These are phyloP conservation scores for Enteromius viviparus DNA, from an alignment of 2,797 vertebrate species.

Conservation along the genomic window DNA sequence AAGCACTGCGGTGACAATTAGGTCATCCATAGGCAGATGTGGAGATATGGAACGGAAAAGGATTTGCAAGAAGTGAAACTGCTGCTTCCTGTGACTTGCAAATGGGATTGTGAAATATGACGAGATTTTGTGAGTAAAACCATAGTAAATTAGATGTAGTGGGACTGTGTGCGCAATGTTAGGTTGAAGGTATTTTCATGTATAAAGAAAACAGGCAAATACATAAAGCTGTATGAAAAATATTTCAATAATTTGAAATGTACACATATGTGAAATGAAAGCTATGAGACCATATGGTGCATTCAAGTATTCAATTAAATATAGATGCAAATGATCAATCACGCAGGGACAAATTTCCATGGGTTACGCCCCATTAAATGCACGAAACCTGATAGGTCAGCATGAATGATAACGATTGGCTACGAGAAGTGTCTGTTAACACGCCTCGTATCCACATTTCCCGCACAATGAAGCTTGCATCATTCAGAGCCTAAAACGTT, in stretches of 20 bases:
- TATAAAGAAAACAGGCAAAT: not conserved
- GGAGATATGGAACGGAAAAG: not conserved
- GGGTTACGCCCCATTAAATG: constrained; percentile 8
- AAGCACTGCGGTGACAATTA: not conserved
- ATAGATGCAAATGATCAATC: not conserved
- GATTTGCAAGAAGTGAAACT: not conserved
- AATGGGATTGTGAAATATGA: constrained; percentile 2
- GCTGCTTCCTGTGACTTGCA: not conserved
- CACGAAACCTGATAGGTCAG: constrained; percentile 40
- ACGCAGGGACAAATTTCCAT: not conserved
- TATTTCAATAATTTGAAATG: not conserved
- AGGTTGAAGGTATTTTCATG: not conserved
- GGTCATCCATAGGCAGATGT: constrained; percentile 20
- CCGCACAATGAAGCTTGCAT: constrained; percentile 25
- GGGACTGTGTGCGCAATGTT: not conserved
- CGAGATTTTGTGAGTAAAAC: not conserved
- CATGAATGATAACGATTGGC: constrained; percentile 27
- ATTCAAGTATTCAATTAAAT: not conserved
- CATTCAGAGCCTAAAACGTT: not conserved
- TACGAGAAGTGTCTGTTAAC: constrained; percentile 15
- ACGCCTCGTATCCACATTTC: constrained; percentile 6
- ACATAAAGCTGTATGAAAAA: not conserved
- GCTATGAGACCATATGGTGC: not conserved
- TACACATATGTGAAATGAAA: not conserved
- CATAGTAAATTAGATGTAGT: not conserved